Percentiles rank a stretch among this genome's conserved stretches.
Conservation (phyloP, 1,140 invertebrate species). For the Bombus fervidus region DNA sequence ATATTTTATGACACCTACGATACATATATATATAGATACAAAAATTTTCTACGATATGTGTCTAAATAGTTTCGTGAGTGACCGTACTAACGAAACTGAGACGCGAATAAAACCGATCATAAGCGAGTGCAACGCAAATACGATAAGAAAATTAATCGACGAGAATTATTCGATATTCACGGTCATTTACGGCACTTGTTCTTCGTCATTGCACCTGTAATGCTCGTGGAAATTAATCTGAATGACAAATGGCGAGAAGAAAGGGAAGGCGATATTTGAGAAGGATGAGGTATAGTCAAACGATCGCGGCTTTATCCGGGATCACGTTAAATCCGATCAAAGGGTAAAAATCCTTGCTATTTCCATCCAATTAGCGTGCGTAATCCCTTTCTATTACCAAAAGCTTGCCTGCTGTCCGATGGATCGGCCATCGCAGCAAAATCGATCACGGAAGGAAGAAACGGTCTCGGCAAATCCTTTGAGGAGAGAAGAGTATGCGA, state of each 20-base stretch:
- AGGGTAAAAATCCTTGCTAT: constrained; percentile 41
- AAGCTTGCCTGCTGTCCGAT: neutral
- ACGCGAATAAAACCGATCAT: neutral
- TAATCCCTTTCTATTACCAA: constrained; percentile 43
- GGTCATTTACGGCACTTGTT: neutral
- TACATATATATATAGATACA: no score
- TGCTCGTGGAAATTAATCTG: neutral
- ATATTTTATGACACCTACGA: no score
- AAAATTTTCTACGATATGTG: no score
- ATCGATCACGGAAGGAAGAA: constrained; percentile 52
- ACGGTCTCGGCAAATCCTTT: constrained; percentile 22
- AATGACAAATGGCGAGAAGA: neutral
- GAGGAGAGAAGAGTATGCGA: neutral
- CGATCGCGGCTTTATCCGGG: neutral
- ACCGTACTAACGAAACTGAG: no score
- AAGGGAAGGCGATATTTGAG: neutral
- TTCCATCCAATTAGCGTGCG: constrained; percentile 48
- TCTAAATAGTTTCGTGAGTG: no score
- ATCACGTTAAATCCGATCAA: constrained; percentile 23
- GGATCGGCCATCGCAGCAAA: neutral
- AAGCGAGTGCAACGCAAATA: neutral
- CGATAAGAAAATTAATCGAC: neutral
- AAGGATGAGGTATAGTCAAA: neutral
- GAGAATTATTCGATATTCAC: no score
- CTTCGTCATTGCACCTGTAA: neutral